phyloP scores from a whole-genome alignment of 1,140 invertebrate genomes.

The Ptiloglossa arizonensis region DNA sequence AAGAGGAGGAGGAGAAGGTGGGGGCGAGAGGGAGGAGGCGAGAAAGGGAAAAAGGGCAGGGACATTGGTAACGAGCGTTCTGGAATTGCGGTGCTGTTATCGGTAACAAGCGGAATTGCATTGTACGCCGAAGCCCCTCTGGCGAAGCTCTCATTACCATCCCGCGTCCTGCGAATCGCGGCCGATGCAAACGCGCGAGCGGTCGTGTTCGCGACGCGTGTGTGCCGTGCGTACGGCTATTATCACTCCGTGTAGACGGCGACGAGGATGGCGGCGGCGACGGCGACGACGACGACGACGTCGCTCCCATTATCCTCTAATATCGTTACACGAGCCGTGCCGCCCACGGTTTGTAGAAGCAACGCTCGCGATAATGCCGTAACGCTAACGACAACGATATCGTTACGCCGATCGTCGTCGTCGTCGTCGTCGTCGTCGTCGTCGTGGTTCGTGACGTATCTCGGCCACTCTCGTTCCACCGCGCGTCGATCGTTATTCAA shows the following conservation, averaged over 20 bases:
- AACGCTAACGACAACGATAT: slow-evolving; percentile 55
- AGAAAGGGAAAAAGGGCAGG: slow-evolving; percentile 8
- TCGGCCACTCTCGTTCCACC: neutral
- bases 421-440: too few species aligned
- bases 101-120: slow-evolving; percentile 66
- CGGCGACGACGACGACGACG: slow-evolving; percentile 1
- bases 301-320: slow-evolving; percentile 61
- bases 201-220: neutral
- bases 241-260: slow-evolving; percentile 59
- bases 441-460: neutral
- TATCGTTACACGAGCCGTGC: slow-evolving; percentile 55
- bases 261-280: slow-evolving; percentile 18
- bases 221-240: slow-evolving; percentile 49
- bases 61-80: slow-evolving; percentile 55
- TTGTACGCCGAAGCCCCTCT: slow-evolving; percentile 56
- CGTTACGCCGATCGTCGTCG: slow-evolving; percentile 48
- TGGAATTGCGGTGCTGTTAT: slow-evolving; percentile 54
- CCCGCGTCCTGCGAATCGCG: slow-evolving; percentile 51
- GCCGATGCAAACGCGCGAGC: slow-evolving; percentile 54
- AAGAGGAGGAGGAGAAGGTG: neutral
- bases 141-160: slow-evolving; percentile 58
- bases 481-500: slow-evolving; percentile 42
- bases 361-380: slow-evolving; percentile 57
- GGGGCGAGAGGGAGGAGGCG: neutral
- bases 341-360: slow-evolving; percentile 47